phyloP scores from a whole-genome alignment of 2,797 vertebrate species.

The Leuciscus waleckii region DNA sequence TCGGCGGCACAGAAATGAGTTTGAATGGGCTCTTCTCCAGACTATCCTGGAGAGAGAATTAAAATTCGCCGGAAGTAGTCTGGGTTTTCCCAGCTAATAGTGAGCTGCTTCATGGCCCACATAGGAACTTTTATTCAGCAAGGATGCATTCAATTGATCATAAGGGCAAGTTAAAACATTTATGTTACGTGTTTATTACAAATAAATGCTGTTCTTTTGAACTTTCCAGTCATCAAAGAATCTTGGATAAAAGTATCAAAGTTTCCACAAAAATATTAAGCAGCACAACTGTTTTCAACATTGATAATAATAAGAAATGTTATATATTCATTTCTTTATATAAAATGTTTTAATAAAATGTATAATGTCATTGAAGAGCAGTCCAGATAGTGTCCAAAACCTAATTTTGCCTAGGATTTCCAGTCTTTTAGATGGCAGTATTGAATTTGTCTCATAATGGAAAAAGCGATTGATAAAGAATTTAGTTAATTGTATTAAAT shows the following conservation, averaged over 20 bases:
- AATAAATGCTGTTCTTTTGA: neutral
- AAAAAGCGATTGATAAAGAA: neutral
- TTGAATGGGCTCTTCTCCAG: too few species aligned
- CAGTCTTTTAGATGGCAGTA: neutral
- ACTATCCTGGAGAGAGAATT: too few species aligned
- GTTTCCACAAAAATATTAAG: neutral
- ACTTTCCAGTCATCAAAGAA: neutral
- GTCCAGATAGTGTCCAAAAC: neutral
- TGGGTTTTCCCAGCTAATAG: too few species aligned
- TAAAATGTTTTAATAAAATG: neutral
- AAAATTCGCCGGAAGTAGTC: too few species aligned
- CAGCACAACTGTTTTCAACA: neutral
- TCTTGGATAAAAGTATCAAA: too few species aligned
- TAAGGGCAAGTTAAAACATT: neutral
- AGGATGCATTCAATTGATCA: neutral
- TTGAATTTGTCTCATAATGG: constrained; percentile 5
- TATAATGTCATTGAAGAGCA: neutral
- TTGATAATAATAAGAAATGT: neutral
- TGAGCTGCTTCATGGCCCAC: neutral
- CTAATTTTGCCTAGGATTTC: neutral
- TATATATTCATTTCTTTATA: neutral
- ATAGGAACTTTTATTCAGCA: neutral
- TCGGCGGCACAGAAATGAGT: too few species aligned
- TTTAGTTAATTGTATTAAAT: neutral
- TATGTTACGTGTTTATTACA: too few species aligned